phyloP scores from a whole-genome alignment of 2,113 vertebrate species.

The Ptilorrhoa leucosticta region DNA sequence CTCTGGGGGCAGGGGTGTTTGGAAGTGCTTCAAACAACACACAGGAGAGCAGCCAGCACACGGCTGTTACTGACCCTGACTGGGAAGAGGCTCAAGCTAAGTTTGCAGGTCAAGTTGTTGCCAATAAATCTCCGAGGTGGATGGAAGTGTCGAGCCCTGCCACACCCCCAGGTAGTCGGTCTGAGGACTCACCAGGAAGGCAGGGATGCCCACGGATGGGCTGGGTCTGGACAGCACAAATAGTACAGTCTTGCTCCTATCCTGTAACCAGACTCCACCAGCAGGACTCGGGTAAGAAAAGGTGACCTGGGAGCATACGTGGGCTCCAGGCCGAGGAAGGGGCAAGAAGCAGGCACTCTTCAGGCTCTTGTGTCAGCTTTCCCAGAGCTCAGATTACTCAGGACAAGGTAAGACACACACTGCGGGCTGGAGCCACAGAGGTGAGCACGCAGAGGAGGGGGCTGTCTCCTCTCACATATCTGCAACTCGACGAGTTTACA shows the following conservation, averaged over 20 bases:
- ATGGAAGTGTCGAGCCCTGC: background rate
- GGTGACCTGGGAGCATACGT: slow-evolving; percentile 45
- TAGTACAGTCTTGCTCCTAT: background rate
- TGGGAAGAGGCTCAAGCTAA: background rate
- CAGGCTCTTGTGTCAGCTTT: slow-evolving; percentile 54
- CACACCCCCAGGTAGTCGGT: fast-evolving
- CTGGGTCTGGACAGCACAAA: fast-evolving
- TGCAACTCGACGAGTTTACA: slow-evolving; percentile 60
- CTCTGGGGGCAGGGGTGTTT: background rate
- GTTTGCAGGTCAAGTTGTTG: background rate
- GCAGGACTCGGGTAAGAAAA: background rate
- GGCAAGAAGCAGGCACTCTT: background rate
- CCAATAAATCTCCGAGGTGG: background rate
- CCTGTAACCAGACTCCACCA: slow-evolving; percentile 33
- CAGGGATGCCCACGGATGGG: fast-evolving
- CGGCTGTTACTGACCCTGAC: background rate
- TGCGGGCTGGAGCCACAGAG: background rate
- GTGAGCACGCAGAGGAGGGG: background rate
- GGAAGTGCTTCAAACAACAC: slow-evolving; percentile 1
- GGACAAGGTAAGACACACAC: slow-evolving; percentile 65
- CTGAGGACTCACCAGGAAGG: background rate
- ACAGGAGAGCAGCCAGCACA: background rate
- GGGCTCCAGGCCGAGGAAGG: slow-evolving; percentile 1
- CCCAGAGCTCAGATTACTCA: slow-evolving; percentile 58
- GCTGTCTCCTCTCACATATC: slow-evolving; percentile 53